Conservation (phyloP, 2,888 invertebrate species). For the Idaea biselata region DNA sequence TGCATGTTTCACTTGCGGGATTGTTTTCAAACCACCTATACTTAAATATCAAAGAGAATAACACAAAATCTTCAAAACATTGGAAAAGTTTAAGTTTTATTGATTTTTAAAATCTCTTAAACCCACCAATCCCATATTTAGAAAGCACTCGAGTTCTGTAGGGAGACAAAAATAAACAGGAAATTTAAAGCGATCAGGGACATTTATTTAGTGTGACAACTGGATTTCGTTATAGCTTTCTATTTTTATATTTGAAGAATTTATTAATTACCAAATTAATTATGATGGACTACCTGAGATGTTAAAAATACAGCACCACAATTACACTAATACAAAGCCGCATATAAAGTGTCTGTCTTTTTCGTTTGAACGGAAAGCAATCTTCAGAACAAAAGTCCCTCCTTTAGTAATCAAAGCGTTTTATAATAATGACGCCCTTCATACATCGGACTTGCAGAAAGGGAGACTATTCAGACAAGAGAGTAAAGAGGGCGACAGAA, state of each 20-base stretch:
- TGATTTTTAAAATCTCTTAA: constrained; percentile 39
- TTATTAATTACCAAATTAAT: not conserved
- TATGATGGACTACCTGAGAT: not conserved
- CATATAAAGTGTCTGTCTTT: not conserved
- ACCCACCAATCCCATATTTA: constrained; percentile 49
- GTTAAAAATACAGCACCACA: not conserved
- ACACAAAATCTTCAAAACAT: constrained; percentile 10
- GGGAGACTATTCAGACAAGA: constrained; percentile 14
- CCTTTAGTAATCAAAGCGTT: constrained; percentile 10
- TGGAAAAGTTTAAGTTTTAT: constrained; percentile 18
- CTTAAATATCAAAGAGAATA: constrained; percentile 15
- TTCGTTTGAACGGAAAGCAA: not conserved
- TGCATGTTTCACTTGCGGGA: not conserved
- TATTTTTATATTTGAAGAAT: constrained; percentile 39
- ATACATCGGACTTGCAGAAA: constrained; percentile 12
- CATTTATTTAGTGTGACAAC: constrained; percentile 73
- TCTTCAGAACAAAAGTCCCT: not conserved
- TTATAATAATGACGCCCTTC: constrained; percentile 9
- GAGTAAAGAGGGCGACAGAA: constrained; percentile 20
- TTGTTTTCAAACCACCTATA: not conserved
- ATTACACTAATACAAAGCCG: not conserved
- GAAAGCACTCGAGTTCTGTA: constrained; percentile 41
- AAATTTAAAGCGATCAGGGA: constrained; percentile 61
- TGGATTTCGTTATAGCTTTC: constrained; percentile 56
- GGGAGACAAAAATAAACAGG: constrained; percentile 70